Evolutionary conservation across 2,113 vertebrate genomes (phyloP).

Genomic region (Mungos mungo): DNA sequence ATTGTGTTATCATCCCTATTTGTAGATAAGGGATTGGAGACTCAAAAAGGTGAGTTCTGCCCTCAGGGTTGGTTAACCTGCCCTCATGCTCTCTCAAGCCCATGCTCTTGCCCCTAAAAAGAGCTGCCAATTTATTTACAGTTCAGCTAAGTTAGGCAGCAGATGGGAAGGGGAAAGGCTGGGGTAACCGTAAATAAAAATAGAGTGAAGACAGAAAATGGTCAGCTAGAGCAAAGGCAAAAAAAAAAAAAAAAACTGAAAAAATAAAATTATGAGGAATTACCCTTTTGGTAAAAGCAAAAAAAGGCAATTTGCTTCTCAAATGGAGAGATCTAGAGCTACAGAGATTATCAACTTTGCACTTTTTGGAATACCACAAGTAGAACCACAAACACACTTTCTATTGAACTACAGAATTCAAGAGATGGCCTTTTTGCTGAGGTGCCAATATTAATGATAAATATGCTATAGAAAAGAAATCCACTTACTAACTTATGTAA

Average conservation of each 20-base stretch:
- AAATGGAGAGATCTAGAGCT: neutral
- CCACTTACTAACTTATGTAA: neutral
- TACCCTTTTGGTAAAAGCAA: neutral
- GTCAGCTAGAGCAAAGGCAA: neutral
- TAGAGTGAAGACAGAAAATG: neutral
- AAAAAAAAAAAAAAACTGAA: neutral
- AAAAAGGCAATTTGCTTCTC: neutral
- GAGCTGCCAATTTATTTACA: neutral
- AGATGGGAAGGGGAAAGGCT: neutral
- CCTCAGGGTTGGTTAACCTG: neutral
- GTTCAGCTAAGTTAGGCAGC: neutral
- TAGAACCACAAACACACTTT: neutral
- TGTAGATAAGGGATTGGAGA: neutral
- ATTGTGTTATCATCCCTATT: neutral
- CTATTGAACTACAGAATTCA: neutral
- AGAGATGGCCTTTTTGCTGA: neutral
- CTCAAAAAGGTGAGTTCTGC: neutral
- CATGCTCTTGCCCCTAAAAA: neutral
- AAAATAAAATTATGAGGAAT: slow-evolving; percentile 1
- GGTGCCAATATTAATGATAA: slow-evolving; percentile 3
- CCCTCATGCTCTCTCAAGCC: neutral
- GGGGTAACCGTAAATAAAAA: neutral
- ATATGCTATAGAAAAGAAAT: neutral
- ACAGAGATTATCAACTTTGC: neutral
- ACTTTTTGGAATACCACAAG: neutral